These are phyloP conservation scores for Anolis carolinensis DNA, from an alignment of 2,113 vertebrate genomes.

Conservation along the genomic window DNA sequence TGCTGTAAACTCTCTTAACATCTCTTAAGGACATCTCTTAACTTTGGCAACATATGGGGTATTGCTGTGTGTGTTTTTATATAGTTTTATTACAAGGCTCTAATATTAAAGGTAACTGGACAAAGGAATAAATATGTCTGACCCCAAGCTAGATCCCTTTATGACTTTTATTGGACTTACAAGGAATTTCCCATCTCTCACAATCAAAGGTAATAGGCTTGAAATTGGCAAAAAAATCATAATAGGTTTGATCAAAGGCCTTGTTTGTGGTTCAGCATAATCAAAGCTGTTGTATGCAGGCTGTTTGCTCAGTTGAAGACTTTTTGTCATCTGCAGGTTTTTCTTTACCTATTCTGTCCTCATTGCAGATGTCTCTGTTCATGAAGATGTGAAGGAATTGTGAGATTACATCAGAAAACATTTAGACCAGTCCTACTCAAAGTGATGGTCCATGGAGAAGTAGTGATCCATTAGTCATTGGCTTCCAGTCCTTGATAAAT, in stretches of 20 bases:
- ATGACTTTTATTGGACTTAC: slow-evolving; percentile 39
- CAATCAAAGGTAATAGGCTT: background rate
- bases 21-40: slow-evolving; percentile 33
- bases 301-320: background rate
- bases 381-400: background rate
- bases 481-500: background rate
- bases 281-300: background rate
- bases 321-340: slow-evolving; percentile 36
- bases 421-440: background rate
- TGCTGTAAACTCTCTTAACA: no score
- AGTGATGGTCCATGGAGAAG: background rate
- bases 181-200: slow-evolving; percentile 13
- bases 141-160: slow-evolving; percentile 35
- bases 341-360: background rate
- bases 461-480: background rate
- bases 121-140: slow-evolving; percentile 34
- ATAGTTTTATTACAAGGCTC: slow-evolving; percentile 47
- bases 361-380: background rate
- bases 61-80: slow-evolving; percentile 18
- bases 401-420: background rate
- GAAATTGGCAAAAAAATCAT: slow-evolving; percentile 14
- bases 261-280: background rate
- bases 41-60: slow-evolving; percentile 13
- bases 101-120: slow-evolving; percentile 34
- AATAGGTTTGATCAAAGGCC: background rate